phyloP scores from a whole-genome alignment of 2,113 vertebrate genomes.

The Hydrolagus affinis region DNA sequence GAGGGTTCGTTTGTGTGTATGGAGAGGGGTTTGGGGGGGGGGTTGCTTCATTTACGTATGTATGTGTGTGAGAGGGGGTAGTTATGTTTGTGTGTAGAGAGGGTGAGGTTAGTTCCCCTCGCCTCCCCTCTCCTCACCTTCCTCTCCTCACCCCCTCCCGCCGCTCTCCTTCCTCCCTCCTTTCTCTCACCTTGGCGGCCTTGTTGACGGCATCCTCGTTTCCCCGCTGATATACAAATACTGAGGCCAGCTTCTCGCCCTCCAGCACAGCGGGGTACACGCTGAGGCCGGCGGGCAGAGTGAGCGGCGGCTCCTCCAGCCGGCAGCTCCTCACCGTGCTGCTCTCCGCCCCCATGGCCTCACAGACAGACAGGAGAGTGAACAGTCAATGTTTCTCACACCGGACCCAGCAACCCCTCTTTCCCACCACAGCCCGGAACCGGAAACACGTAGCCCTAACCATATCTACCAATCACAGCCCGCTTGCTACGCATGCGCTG shows the following conservation, averaged over 20 bases:
- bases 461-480: background rate
- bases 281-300: conserved; percentile 65
- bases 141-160: background rate
- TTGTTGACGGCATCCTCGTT: conserved; percentile 88
- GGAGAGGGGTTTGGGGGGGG: too few relatives aligned
- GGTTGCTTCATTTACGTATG: too few relatives aligned
- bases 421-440: background rate
- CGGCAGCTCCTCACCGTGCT: conserved; percentile 69
- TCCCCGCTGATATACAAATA: conserved; percentile 82
- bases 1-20: too few relatives aligned
- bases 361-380: background rate
- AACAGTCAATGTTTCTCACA: background rate
- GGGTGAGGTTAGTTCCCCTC: background rate
- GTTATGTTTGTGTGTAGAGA: background rate
- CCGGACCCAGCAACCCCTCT: too few relatives aligned
- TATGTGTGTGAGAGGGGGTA: too few relatives aligned
- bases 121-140: background rate
- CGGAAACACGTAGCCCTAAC: background rate
- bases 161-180: background rate
- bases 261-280: conserved; percentile 70
- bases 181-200: conserved; percentile 72
- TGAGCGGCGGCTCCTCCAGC: conserved; percentile 62
- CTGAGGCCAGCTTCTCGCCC: conserved; percentile 70
- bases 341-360: conserved; percentile 83
- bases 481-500: background rate